Conservation (phyloP, 2,797 vertebrate genomes). For the Squalus acanthias region DNA sequence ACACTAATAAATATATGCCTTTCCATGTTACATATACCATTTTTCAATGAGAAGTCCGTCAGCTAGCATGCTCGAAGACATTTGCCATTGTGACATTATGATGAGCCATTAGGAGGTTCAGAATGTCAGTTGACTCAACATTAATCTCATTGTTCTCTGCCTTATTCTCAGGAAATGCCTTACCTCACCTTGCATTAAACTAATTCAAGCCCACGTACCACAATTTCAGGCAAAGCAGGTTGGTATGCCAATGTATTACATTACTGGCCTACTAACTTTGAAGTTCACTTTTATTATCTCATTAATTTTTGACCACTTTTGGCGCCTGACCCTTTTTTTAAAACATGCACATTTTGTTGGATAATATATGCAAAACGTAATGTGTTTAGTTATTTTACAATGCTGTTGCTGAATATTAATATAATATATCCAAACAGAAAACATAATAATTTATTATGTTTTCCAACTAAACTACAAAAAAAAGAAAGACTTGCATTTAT, state of each 20-base stretch:
- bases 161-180: background rate
- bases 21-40: background rate
- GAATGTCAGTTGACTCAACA: background rate
- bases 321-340: background rate
- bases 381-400: too few species aligned
- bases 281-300: too few species aligned
- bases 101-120: background rate
- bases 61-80: background rate
- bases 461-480: background rate
- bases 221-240: background rate
- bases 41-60: background rate
- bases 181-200: background rate
- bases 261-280: background rate
- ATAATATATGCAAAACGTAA: too few species aligned
- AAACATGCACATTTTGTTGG: background rate
- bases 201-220: background rate
- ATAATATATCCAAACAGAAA: too few species aligned
- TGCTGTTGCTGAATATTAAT: too few species aligned
- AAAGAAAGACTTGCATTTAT: too few species aligned
- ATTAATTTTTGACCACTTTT: background rate
- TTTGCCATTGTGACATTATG: background rate
- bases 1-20: background rate
- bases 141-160: background rate
- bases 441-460: background rate
- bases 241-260: background rate